A percentile compares a stretch with the other conserved stretches of the same genome.
phyloP scores from a whole-genome alignment of 37 sponge, comb jelly and placozoan genomes.

The Hexactinellida sp. region DNA sequence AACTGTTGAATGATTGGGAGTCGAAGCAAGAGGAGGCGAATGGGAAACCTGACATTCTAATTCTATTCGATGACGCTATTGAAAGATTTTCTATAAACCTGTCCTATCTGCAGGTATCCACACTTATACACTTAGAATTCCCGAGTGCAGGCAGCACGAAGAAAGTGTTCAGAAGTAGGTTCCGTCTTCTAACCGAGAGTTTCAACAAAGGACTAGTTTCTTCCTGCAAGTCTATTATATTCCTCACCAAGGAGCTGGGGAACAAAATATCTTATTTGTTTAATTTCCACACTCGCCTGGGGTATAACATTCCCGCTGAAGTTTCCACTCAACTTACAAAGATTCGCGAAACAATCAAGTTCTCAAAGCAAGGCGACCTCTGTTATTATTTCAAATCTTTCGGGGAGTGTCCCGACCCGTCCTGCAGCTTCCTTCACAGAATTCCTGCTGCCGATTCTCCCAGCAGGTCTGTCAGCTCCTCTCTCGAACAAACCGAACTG shows the following conservation, averaged over 20 bases:
- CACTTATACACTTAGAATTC: background rate
- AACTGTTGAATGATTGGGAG: constrained; percentile 6
- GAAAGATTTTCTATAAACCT: background rate
- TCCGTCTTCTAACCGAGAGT: background rate
- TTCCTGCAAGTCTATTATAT: background rate
- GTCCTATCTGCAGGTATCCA: background rate
- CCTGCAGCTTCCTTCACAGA: background rate
- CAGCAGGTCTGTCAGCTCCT: background rate
- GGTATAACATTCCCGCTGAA: background rate
- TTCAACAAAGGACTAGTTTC: background rate
- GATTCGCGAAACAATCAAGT: background rate
- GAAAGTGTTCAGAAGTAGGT: background rate
- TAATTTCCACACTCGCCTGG: background rate
- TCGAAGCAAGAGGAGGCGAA: background rate
- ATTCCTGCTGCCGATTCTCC: background rate
- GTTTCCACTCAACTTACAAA: background rate
- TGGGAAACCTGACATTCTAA: background rate
- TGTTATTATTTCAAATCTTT: constrained; percentile 54
- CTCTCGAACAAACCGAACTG: background rate
- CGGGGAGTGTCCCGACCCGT: constrained; percentile 37
- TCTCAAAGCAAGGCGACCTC: constrained; percentile 22
- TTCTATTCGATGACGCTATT: background rate
- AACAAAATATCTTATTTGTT: background rate
- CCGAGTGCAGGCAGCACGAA: background rate
- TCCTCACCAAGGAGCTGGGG: background rate